Base-by-base conservation (phyloP, 2,113 vertebrate genomes). In the Gobio gobio region DNA sequence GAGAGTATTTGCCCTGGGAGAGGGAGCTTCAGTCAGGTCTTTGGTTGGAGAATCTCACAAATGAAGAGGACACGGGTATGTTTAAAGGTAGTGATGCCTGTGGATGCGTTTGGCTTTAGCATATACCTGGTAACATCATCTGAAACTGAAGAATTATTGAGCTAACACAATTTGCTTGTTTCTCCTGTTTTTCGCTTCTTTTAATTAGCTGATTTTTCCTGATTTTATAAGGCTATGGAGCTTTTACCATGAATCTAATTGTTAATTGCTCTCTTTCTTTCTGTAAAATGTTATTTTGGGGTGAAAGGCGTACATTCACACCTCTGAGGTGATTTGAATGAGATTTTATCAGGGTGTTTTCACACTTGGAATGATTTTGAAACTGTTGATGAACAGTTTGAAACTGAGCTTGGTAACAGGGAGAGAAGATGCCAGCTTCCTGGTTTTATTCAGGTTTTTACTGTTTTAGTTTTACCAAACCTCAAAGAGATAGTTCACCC, bases 1-100 rank as follows among this genome's bases (percentile, higher is more conserved):
- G 97, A 70, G 96, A 96, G 94, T 98, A 98, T 94, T 96, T 94
- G 91, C 97, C 98, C 85, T 96, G 96, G 97, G 95, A 97, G 90
- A 96, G 87, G 92, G 97, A 98, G 91, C 95, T 97, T 89, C 96
- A 95, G 92, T 96, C 97, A 91, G 95, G 96, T 91, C 95, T 96
- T 86, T 97, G 96, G 97, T 95, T 97, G 90, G 95, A 96, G 88
- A 95, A 70, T 91, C 94, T 98, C 49, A 93, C 94, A 93, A 90
- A 96, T 47, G 96, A 98, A 97, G 96, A 98, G 93, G 96, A 97
- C 93, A 92, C 92, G 91, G 95, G 96, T 97, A 96, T 95, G 91
- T 91, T 92, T 83, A 96, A 97, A 98, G 97, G 97, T 97, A 97
- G 94, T 95, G 91, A 92, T 79, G 93, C 91, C 89, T 91, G 91